Base-by-base conservation (phyloP, 2,888 invertebrate species). In the Hydrotaea cyrtoneurina region DNA sequence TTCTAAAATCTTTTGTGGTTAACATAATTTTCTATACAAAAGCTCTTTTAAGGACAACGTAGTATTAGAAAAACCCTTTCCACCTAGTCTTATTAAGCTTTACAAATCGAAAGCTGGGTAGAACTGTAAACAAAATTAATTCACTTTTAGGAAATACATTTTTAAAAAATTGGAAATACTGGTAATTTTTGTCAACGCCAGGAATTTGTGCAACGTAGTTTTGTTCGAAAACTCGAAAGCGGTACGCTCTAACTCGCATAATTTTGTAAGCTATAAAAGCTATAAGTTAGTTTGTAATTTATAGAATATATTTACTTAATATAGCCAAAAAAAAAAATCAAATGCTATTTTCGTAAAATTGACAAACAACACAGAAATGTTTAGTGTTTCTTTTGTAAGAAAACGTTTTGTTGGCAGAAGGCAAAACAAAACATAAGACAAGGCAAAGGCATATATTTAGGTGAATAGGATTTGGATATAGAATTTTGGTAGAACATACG, bases 221-320 rank as follows among this genome's bases (percentile, higher is more conserved):
- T 39, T 8, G 39, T 39, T 39, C 7, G 13, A 39, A 13, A n/a
- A 62, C 11, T 11, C 15, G 10, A 13, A 66, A 39, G 39, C 31
- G 8, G 17, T n/a, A 64, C 19, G 39, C 15, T 1, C 46, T 21
- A n/a, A 43, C 69, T 76, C 73, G 23, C 82, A 55, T 1, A 74
- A 17, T 55, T 74, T 85, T 82, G 84, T 85, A 85, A 85, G 82
- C 84, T 85, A 53, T 62, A 21, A 77, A 75, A 78, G 82, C 82
- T 85, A 80, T 85, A 82, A 80, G 82, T 15, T 50, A 73, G 50
- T 80, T 79, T 74, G 79, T 85, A 80, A 69, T 75, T 62, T 43
- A 2, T 62, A 75, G 57, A 39, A 15, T 13, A 21, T 59, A 43
- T 13, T n/a, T 19, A 66, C 23, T 13, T 5, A 11, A 50, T 62